These are phyloP conservation scores for Samia ricini DNA, from an alignment of 1,140 invertebrate species.

Conservation along the genomic window DNA sequence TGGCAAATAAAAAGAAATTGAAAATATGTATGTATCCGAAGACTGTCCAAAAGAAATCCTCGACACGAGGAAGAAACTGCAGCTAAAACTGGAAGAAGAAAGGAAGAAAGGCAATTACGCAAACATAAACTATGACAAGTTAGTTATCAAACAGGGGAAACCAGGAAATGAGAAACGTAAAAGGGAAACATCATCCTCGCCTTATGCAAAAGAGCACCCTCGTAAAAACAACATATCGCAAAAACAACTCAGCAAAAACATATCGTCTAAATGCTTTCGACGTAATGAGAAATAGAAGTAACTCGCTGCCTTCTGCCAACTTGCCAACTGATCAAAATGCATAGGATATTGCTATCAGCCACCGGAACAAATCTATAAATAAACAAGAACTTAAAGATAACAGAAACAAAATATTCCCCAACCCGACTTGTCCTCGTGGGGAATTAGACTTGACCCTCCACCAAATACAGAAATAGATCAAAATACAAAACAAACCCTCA, in stretches of 20 bases:
- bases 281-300: slow-evolving; percentile 28
- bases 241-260: slow-evolving; percentile 18
- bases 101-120: slow-evolving; percentile 33
- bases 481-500: slow-evolving; percentile 15
- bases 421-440: slow-evolving; percentile 32
- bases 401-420: slow-evolving; percentile 23
- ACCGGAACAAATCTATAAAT: slow-evolving; percentile 22
- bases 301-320: slow-evolving; percentile 17
- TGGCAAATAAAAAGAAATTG: slow-evolving; percentile 27
- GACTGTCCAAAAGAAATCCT: slow-evolving; percentile 31
- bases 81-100: slow-evolving; percentile 28
- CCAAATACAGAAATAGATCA: slow-evolving; percentile 13
- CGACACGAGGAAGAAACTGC: slow-evolving; percentile 22
- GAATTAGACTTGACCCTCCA: slow-evolving; percentile 36
- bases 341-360: slow-evolving; percentile 27
- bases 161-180: slow-evolving; percentile 22
- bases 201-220: slow-evolving; percentile 19
- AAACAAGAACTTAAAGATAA: slow-evolving; percentile 19
- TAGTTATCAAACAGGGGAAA: slow-evolving; percentile 27
- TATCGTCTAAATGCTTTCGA: slow-evolving; percentile 26
- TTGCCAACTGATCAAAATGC: slow-evolving; percentile 13
- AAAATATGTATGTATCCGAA: slow-evolving; percentile 27
- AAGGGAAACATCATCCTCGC: slow-evolving; percentile 17
- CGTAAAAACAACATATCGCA: too few species aligned
- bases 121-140: slow-evolving; percentile 32